These are phyloP conservation scores for Sebastes umbrosus DNA, from an alignment of 2,797 vertebrate genomes.

Conservation along the genomic window DNA sequence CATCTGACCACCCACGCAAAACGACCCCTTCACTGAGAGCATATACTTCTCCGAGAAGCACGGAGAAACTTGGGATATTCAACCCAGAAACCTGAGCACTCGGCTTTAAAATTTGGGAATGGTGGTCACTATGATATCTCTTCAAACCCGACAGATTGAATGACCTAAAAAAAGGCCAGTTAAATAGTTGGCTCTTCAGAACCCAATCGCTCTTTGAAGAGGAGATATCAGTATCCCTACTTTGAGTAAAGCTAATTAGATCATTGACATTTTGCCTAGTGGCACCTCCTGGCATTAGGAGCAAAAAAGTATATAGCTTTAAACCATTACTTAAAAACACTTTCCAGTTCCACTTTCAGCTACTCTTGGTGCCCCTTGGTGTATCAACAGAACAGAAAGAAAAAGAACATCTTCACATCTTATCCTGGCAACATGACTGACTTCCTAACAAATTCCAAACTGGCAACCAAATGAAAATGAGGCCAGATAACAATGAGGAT, in stretches of 20 bases:
- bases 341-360: constrained; percentile 8
- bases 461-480: constrained; percentile 17
- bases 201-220: constrained; percentile 46
- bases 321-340: constrained; percentile 23
- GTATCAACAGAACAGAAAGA: not conserved
- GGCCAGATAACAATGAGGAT: constrained; percentile 27
- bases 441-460: not conserved
- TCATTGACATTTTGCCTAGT: constrained; percentile 53
- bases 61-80: not conserved
- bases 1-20: not conserved
- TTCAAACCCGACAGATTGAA: constrained; percentile 2
- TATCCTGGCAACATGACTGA: not conserved
- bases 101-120: not conserved
- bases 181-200: constrained; percentile 16
- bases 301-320: constrained; percentile 26
- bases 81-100: not conserved
- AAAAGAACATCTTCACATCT: not conserved
- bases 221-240: constrained; percentile 28
- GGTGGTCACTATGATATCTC: constrained; percentile 15
- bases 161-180: constrained; percentile 29
- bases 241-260: constrained; percentile 54
- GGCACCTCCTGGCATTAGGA: constrained; percentile 22
- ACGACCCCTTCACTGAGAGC: not conserved
- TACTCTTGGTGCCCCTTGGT: not conserved
- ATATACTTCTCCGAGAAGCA: not conserved